Conservation (phyloP, 2,113 vertebrate genomes). For the Corythornis madagascariensis region DNA sequence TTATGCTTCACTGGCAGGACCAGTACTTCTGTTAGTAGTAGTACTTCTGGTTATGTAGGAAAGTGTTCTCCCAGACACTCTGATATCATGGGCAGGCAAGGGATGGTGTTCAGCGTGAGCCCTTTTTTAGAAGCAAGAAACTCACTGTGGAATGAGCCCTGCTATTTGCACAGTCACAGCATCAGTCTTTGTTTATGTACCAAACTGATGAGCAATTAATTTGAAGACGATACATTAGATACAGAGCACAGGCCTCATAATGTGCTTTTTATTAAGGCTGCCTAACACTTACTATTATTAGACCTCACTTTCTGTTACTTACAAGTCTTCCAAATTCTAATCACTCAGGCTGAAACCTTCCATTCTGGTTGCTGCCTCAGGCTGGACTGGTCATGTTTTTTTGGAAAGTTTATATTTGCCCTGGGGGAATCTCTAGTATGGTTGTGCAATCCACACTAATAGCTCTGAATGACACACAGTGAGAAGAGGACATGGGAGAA, state of each 20-base stretch:
- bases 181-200: slow-evolving; percentile 48
- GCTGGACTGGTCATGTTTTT: slow-evolving; percentile 17
- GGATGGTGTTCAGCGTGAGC: neutral
- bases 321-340: slow-evolving; percentile 7
- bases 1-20: neutral
- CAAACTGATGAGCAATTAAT: slow-evolving; percentile 50
- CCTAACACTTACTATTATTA: slow-evolving; percentile 9
- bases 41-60: neutral
- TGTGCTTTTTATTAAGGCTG: slow-evolving; percentile 30
- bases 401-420: neutral
- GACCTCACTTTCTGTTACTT: neutral
- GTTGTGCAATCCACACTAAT: slow-evolving; percentile 32
- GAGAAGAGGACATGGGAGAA: neutral
- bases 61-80: neutral
- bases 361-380: neutral
- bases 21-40: neutral
- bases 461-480: neutral
- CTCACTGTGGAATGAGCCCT: neutral
- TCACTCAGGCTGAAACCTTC: neutral
- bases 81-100: neutral
- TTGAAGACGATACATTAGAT: slow-evolving; percentile 21
- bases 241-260: neutral
- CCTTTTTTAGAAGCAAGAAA: neutral
- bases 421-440: neutral
- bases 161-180: slow-evolving; percentile 40